phyloP scores from a whole-genome alignment of 2,888 invertebrate genomes.

The Tetragonula carbonaria region DNA sequence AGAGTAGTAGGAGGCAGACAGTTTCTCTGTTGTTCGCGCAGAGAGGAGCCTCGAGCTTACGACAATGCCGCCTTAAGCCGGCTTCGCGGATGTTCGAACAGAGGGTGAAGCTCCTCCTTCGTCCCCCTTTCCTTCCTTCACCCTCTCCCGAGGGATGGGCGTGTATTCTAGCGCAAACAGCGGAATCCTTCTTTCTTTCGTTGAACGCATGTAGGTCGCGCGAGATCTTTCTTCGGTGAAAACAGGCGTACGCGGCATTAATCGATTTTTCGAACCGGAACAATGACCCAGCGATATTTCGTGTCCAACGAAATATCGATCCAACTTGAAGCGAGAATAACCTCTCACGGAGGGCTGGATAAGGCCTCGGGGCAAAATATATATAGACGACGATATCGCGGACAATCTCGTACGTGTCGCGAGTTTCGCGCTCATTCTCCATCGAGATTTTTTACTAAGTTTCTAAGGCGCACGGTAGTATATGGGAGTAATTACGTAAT shows the following conservation, averaged over 20 bases:
- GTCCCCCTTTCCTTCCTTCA: too few relatives aligned
- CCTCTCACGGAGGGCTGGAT: too few relatives aligned
- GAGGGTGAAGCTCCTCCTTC: conserved; percentile 40
- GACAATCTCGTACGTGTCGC: background rate
- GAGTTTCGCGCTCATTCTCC: background rate
- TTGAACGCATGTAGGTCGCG: conserved; percentile 51
- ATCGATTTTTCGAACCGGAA: conserved; percentile 40
- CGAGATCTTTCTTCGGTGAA: conserved; percentile 40
- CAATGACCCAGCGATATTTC: conserved; percentile 39
- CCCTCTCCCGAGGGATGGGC: background rate
- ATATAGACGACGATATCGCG: background rate
- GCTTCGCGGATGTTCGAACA: conserved; percentile 45
- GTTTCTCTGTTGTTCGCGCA: conserved; percentile 36
- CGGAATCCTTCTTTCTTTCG: conserved; percentile 61
- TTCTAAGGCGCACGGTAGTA: too few relatives aligned
- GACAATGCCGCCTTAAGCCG: conserved; percentile 62
- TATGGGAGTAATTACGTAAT: too few relatives aligned
- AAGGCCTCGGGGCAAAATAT: background rate
- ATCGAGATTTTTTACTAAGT: too few relatives aligned
- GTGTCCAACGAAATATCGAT: conserved; percentile 17
- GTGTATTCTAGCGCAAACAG: conserved; percentile 65
- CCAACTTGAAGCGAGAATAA: background rate
- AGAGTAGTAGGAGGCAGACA: conserved; percentile 13
- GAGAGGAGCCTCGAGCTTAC: conserved; percentile 53
- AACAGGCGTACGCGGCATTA: conserved; percentile 31